Conservation (phyloP, 1,140 invertebrate species). For the Platyscapa corneri region DNA sequence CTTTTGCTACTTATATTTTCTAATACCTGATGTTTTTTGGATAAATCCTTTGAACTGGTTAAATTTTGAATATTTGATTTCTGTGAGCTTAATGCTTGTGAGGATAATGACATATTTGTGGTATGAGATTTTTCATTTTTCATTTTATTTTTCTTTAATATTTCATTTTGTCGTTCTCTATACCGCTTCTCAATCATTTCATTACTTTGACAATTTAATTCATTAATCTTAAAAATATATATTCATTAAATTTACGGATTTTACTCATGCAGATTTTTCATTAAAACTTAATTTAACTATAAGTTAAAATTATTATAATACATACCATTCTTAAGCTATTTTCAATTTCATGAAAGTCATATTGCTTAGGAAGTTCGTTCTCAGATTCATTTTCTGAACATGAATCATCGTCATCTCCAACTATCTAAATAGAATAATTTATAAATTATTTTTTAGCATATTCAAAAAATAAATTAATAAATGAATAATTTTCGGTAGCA, state of each 20-base stretch:
- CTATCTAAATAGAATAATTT: too few species aligned
- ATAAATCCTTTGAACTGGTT: not conserved
- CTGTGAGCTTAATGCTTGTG: slow-evolving; percentile 3
- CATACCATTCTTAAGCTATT: slow-evolving; percentile 20
- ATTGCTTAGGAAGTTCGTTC: not conserved
- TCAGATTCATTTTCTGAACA: not conserved
- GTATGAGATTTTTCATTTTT: not conserved
- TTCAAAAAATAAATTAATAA: not conserved
- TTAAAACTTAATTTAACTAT: not conserved
- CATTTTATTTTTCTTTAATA: not conserved
- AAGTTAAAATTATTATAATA: not conserved
- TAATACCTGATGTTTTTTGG: not conserved
- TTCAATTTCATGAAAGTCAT: slow-evolving; percentile 13
- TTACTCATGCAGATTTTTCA: not conserved
- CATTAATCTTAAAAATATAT: slow-evolving; percentile 1
- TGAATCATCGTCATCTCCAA: not conserved
- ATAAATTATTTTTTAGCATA: not conserved
- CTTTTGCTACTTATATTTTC: not conserved
- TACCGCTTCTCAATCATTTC: slow-evolving; percentile 29
- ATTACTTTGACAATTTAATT: slow-evolving; percentile 17
- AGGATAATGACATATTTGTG: not conserved
- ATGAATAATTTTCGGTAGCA: not conserved
- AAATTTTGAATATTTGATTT: not conserved
- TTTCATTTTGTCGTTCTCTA: not conserved
- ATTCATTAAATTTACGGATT: not conserved